These are phyloP conservation scores for Polia nebulosa DNA, from an alignment of 2,888 invertebrate species.

Conservation along the genomic window DNA sequence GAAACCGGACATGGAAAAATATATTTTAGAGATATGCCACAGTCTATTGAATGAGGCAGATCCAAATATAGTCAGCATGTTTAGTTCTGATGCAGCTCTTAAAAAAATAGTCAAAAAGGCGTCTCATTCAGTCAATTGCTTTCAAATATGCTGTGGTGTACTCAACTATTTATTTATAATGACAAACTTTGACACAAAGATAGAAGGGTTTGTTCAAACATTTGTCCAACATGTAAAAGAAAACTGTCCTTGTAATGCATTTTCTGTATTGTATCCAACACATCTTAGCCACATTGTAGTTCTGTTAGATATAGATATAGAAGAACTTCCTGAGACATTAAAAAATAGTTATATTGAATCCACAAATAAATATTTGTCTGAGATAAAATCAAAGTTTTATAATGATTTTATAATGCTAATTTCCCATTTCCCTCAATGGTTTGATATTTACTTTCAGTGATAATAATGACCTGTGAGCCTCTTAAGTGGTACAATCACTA, in stretches of 20 bases:
- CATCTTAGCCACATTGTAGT: constrained; percentile 74
- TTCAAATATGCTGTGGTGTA: constrained; percentile 80
- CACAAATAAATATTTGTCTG: constrained; percentile 70
- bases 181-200: constrained; percentile 74
- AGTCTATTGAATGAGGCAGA: constrained; percentile 66
- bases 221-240: constrained; percentile 76
- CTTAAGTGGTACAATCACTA: no score
- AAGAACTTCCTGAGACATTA: constrained; percentile 64
- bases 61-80: constrained; percentile 64
- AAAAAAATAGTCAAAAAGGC: constrained; percentile 73
- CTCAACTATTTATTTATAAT: constrained; percentile 80
- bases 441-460: constrained; percentile 76
- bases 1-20: constrained; percentile 79
- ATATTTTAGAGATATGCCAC: constrained; percentile 71
- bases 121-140: constrained; percentile 78
- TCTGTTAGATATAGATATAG: constrained; percentile 78
- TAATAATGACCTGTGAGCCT: background rate
- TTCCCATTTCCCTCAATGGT: constrained; percentile 86
- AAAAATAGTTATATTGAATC: constrained; percentile 69
- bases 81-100: constrained; percentile 64
- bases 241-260: constrained; percentile 58
- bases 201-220: constrained; percentile 74
- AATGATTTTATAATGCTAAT: constrained; percentile 81
- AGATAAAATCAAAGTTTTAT: constrained; percentile 71
- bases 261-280: constrained; percentile 77